Percentiles rank a stretch among this genome's conserved stretches.
Evolutionary conservation across 2,797 vertebrate species (phyloP).

Genomic region (Megaceryle alcyon): DNA sequence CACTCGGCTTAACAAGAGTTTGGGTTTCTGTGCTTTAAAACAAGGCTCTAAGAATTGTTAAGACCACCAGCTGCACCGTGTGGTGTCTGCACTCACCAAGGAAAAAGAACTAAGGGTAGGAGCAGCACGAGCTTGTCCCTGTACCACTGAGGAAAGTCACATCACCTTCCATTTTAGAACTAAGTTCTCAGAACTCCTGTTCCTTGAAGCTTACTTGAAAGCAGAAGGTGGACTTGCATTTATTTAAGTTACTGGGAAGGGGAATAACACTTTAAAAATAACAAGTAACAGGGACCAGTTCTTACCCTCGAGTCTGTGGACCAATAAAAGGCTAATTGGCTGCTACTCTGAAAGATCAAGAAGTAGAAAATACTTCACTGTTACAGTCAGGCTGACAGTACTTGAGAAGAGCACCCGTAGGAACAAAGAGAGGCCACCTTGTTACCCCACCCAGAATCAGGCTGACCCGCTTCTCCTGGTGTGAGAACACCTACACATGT

Average conservation of each 20-base stretch:
- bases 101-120: fast-evolving
- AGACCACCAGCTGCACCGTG: neutral
- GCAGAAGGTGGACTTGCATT: neutral
- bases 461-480: neutral
- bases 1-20: neutral
- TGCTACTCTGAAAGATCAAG: neutral
- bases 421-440: neutral
- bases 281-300: neutral
- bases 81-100: fast-evolving
- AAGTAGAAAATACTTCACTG: neutral
- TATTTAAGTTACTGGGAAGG: neutral
- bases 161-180: neutral
- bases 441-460: fast-evolving
- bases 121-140: neutral
- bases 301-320: neutral
- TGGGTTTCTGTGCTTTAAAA: neutral
- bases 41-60: neutral
- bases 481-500: no score
- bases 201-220: neutral
- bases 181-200: neutral
- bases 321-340: neutral
- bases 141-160: neutral
- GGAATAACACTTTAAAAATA: no score
- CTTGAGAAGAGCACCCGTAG: neutral
- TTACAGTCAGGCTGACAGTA: neutral